Evolutionary conservation across 2,797 vertebrate genomes (phyloP), one percentile per base, ranked within the genome.

Genomic region (Spheniscus humboldti): DNA sequence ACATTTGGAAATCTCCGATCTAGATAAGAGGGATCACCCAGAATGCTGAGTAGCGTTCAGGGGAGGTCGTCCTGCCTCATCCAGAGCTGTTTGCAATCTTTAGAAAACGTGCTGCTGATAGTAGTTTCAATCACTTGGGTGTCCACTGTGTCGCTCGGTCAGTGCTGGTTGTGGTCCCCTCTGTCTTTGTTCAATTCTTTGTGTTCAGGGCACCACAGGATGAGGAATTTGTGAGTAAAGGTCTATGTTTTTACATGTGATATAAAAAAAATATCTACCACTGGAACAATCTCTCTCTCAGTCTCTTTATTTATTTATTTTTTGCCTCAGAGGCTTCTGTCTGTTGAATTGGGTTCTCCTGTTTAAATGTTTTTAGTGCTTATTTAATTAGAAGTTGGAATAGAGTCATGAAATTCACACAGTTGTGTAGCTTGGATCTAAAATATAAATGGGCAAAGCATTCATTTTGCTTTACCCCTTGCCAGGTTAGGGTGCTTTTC

Each of bases 331-430:
- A 95, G 90, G 86, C 86, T 95, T 97, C 95, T 97, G 94, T 92
- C 92, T 86, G 94, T 79, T 95, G 90, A 93, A 88, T 72, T 73
- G 92, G 72, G 84, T 94, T 97, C 90, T 96, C 59, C 92, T 1
- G 3, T 96, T 96, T 71, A 95, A 97, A 96, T 90, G 90, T 93
- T 97, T 97, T 97, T 96, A 97, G 95, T 97, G 96, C 86, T 94
- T 97, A 68, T 98, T 98, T 97, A 98, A 97, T 98, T 96, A 98
- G 97, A 93, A 96, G 85, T 91, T 97, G 97, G 97, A 97, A 95
- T 41, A 83, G 94, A 97, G 86, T 95, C 92, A 93, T 94, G 93
- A 91, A 95, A 94, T 97, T 94, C 64, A 73, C 92, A 78, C 96
- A 91, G 85, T 94, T 97, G 78, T 86, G 92, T 90, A 60, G 91